phyloP scores from a whole-genome alignment of 1,140 invertebrate genomes.

The Drosophila pallidifrons region DNA sequence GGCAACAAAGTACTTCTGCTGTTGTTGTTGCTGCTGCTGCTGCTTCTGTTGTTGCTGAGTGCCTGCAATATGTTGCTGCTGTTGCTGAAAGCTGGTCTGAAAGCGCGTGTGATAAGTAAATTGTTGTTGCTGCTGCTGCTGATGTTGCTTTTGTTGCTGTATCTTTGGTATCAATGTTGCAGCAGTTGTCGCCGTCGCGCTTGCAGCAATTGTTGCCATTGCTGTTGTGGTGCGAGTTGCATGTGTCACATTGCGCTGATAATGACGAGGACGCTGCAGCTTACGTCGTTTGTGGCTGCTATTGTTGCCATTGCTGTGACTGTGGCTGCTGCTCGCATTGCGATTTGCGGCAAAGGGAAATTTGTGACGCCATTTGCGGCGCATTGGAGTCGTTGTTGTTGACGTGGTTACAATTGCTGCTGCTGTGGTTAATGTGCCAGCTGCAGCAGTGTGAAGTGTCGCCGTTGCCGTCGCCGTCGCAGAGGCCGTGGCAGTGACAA shows the following conservation, averaged over 20 bases:
- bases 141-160: constrained; percentile 48
- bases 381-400: constrained; percentile 52
- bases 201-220: constrained; percentile 57
- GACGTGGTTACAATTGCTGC: constrained; percentile 33
- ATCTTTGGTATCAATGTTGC: constrained; percentile 72
- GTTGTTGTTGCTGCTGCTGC: constrained; percentile 60
- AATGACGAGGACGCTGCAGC: constrained; percentile 55
- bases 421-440: constrained; percentile 1
- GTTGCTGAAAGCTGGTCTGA: constrained; percentile 61
- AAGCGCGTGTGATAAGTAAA: constrained; percentile 58
- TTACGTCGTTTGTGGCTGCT: constrained; percentile 59
- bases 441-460: constrained; percentile 43
- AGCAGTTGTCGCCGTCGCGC: constrained; percentile 47
- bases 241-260: constrained; percentile 68
- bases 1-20: constrained; percentile 46
- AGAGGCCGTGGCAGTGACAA: constrained; percentile 69
- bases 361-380: constrained; percentile 71
- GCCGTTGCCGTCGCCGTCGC: constrained; percentile 43
- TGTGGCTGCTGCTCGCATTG: constrained; percentile 34
- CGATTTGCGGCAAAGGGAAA: constrained; percentile 40
- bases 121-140: constrained; percentile 60
- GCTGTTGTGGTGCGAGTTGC: constrained; percentile 71
- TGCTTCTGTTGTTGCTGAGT: constrained; percentile 54
- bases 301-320: constrained; percentile 8
- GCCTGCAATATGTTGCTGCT: constrained; percentile 53